Evolutionary conservation across 2,797 vertebrate genomes (phyloP).

Genomic region (Pyrocephalus nanus): DNA sequence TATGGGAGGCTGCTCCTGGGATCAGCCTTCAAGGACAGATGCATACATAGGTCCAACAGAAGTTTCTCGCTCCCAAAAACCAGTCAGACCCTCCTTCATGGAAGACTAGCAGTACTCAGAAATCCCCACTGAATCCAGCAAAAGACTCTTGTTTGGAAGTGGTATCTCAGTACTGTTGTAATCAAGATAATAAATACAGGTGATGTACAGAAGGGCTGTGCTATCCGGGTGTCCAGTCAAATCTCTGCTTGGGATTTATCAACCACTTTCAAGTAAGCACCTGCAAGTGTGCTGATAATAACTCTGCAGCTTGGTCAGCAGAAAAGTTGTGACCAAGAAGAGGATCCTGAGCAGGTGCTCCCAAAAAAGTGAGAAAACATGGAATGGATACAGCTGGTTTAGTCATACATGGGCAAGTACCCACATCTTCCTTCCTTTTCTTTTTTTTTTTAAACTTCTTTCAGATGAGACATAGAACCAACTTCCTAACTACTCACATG

Average conservation of each 20-base stretch:
- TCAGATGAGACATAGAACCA: not conserved
- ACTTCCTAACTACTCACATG: not conserved
- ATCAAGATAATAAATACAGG: not conserved
- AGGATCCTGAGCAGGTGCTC: not conserved
- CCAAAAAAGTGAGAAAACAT: not conserved
- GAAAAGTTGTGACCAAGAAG: not conserved
- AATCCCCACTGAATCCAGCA: not conserved
- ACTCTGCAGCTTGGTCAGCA: not conserved
- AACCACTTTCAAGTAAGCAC: not conserved
- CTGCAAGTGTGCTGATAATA: not conserved
- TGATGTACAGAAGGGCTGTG: not conserved
- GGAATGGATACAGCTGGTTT: not conserved
- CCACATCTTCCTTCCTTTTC: not conserved
- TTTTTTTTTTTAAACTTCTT: not conserved
- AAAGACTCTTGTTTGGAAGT: not conserved
- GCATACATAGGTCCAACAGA: not conserved
- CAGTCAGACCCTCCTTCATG: not conserved
- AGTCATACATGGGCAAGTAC: not conserved
- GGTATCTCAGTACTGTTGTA: not conserved
- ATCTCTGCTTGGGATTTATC: not conserved
- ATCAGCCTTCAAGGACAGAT: not conserved
- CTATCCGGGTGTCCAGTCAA: not conserved
- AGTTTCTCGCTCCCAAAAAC: accelerated
- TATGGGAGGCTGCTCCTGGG: not conserved
- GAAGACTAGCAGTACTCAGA: not conserved